Conservation (phyloP, 1,140 invertebrate genomes). For the Drosophila hydei region DNA sequence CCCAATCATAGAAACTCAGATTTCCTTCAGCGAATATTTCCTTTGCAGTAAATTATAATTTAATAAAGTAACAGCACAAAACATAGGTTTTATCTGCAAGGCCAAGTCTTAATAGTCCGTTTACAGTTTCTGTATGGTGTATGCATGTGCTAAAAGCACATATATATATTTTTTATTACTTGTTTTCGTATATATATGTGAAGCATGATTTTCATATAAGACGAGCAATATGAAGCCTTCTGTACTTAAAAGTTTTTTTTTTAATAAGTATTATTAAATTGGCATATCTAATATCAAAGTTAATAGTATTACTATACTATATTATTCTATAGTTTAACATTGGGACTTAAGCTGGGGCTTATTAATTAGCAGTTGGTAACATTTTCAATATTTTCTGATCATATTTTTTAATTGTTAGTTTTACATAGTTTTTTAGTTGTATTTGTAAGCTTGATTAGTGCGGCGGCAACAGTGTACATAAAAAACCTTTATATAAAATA, state of each 20-base stretch:
- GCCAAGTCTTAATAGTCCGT: no score
- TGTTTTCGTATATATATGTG: slow-evolving; percentile 97
- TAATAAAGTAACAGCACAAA: no score
- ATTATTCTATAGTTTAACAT: slow-evolving; percentile 65
- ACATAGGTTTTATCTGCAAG: no score
- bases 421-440: slow-evolving; percentile 56
- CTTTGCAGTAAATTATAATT: no score
- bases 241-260: slow-evolving; percentile 48
- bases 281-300: slow-evolving; percentile 52
- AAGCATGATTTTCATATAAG: no score
- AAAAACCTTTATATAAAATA: slow-evolving; percentile 53
- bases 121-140: no score
- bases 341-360: slow-evolving; percentile 52
- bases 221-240: no score
- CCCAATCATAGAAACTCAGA: no score
- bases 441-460: slow-evolving; percentile 65
- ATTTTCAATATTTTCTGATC: slow-evolving; percentile 29
- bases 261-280: slow-evolving; percentile 46
- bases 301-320: slow-evolving; percentile 55
- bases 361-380: slow-evolving; percentile 32
- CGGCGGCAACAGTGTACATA: slow-evolving; percentile 82
- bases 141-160: no score
- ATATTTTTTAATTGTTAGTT: slow-evolving; percentile 42
- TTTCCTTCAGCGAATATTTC: no score
- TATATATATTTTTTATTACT: no score